These are phyloP conservation scores for Lepisosteus oculatus DNA, from an alignment of 2,113 vertebrate species.

Conservation along the genomic window DNA sequence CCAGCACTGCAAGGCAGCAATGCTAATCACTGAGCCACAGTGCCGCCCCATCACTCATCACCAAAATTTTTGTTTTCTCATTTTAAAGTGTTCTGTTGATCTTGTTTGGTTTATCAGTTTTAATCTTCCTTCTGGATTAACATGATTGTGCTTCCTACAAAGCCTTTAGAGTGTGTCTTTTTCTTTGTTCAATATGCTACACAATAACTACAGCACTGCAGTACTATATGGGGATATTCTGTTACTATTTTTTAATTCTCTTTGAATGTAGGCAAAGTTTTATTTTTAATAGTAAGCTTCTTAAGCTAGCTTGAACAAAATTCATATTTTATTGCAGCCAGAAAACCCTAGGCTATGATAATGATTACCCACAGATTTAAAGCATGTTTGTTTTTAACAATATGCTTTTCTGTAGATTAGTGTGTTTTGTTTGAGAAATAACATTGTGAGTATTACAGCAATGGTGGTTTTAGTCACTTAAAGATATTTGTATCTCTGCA, in stretches of 20 bases:
- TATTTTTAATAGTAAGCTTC: constrained; percentile 5
- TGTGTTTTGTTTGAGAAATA: background rate
- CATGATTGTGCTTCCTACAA: too few relatives aligned
- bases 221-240: background rate
- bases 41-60: too few relatives aligned
- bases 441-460: background rate
- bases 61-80: too few relatives aligned
- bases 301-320: background rate
- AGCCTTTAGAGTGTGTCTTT: too few relatives aligned
- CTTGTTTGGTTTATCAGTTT: too few relatives aligned
- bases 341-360: background rate
- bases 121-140: too few relatives aligned
- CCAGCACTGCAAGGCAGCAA: too few relatives aligned
- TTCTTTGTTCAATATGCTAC: too few relatives aligned
- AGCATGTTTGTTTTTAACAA: background rate
- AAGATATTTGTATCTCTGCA: too few relatives aligned
- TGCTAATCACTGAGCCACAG: too few relatives aligned
- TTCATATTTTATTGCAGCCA: background rate
- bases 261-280: background rate
- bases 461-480: background rate
- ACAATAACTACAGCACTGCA: too few relatives aligned
- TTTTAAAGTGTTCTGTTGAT: too few relatives aligned
- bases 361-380: constrained; percentile 8
- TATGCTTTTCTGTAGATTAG: background rate
- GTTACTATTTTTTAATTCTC: constrained; percentile 1